phyloP scores from a whole-genome alignment of 2,888 invertebrate genomes.

The Exephanes ischioxanthus region DNA sequence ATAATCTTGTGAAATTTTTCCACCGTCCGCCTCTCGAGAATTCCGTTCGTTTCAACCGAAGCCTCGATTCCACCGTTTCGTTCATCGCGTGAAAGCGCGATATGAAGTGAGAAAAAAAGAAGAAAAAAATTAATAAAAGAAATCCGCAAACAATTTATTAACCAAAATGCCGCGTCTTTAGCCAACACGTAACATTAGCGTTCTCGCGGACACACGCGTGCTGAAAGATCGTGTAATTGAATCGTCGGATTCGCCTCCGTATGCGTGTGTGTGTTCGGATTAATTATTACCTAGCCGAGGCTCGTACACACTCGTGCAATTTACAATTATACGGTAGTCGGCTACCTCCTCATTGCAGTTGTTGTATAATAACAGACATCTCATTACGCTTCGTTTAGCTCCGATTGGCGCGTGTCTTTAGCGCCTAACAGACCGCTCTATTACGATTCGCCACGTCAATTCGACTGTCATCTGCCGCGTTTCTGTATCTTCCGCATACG shows the following conservation, averaged over 20 bases:
- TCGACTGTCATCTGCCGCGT: constrained; percentile 16
- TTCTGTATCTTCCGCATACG: background rate
- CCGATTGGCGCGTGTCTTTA: constrained; percentile 42
- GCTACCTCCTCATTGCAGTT: constrained; percentile 17
- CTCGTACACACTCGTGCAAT: constrained; percentile 35
- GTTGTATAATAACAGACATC: constrained; percentile 52
- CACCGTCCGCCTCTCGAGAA: constrained; percentile 8
- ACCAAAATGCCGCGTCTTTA: constrained; percentile 47
- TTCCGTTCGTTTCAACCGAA: constrained; percentile 29
- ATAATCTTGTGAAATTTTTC: constrained; percentile 39
- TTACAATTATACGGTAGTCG: constrained; percentile 57
- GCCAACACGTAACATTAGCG: constrained; percentile 49
- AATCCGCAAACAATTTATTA: constrained; percentile 54
- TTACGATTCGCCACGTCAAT: constrained; percentile 62
- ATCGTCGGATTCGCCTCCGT: constrained; percentile 43
- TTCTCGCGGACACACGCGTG: constrained; percentile 36
- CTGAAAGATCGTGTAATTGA: constrained; percentile 60
- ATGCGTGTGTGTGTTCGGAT: constrained; percentile 33
- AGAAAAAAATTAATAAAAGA: background rate
- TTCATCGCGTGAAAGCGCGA: constrained; percentile 41
- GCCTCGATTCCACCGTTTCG: constrained; percentile 18
- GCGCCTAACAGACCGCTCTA: constrained; percentile 59
- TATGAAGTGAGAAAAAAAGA: background rate
- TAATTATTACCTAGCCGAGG: constrained; percentile 61
- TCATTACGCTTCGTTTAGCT: constrained; percentile 66